Percentiles rank a stretch among this genome's conserved stretches.
phyloP scores from a whole-genome alignment of 2,888 invertebrate species.

The Harpalus rubripes region DNA sequence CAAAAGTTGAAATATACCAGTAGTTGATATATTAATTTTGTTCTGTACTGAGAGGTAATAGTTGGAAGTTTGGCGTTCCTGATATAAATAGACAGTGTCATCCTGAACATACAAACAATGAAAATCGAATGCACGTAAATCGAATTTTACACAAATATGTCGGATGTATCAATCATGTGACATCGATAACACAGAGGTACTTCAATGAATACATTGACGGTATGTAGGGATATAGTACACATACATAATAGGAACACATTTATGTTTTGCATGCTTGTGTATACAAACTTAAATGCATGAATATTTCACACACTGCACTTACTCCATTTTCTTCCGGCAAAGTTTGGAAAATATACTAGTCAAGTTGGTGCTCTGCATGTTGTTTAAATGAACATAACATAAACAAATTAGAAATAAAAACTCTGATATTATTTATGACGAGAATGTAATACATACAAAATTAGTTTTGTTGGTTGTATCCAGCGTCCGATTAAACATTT shows the following conservation, averaged over 20 bases:
- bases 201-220: constrained; percentile 2
- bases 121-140: constrained; percentile 53
- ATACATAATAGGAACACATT: neutral
- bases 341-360: neutral
- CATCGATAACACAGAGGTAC: constrained; percentile 31
- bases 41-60: too few species aligned
- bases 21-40: neutral
- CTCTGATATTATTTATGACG: neutral
- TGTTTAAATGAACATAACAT: neutral
- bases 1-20: neutral
- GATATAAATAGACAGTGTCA: constrained; percentile 34
- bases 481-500: constrained; percentile 3
- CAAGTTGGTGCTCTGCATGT: too few species aligned
- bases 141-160: constrained; percentile 57
- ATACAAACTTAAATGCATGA: constrained; percentile 9
- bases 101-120: constrained; percentile 46
- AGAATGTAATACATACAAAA: constrained; percentile 1
- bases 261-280: neutral
- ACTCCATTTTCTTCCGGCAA: too few species aligned
- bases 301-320: neutral
- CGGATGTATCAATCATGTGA: constrained; percentile 58
- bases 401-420: neutral
- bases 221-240: constrained; percentile 9
- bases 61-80: constrained; percentile 3
- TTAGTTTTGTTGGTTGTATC: constrained; percentile 13